Evolutionary conservation across 2,797 vertebrate genomes (phyloP).

Genomic region (Knipowitschia caucasica): DNA sequence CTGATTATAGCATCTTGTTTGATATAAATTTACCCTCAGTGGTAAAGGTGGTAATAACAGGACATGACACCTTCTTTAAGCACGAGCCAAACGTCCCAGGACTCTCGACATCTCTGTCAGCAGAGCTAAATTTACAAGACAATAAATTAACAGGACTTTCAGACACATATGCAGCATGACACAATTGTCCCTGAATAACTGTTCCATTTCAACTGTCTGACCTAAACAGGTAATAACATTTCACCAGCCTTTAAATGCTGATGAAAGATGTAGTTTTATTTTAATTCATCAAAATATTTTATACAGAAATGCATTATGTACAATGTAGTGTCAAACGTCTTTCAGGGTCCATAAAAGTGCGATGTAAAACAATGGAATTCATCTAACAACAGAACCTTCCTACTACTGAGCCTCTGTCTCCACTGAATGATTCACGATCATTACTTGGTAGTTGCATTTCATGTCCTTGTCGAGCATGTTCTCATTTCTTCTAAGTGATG

Average conservation of each 20-base stretch:
- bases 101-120: constrained; percentile 53
- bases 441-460: too few species aligned
- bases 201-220: constrained; percentile 71
- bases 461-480: too few species aligned
- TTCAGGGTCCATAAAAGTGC: too few species aligned
- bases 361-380: too few species aligned
- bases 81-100: constrained; percentile 39
- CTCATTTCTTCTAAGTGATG: background rate
- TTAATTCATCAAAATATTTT: too few species aligned
- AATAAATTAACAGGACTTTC: constrained; percentile 69
- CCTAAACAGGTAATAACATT: constrained; percentile 50
- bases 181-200: constrained; percentile 35
- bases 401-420: background rate
- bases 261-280: too few species aligned
- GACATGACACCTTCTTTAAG: constrained; percentile 41
- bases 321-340: too few species aligned
- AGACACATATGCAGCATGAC: constrained; percentile 25
- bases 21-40: background rate
- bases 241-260: background rate
- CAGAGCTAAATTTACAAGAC: constrained; percentile 74
- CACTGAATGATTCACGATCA: background rate
- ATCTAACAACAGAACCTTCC: background rate
- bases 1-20: background rate
- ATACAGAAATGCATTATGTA: too few species aligned
- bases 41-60: constrained; percentile 27